Conservation (phyloP, 2,797 vertebrate genomes). For the Halcyon badia region DNA sequence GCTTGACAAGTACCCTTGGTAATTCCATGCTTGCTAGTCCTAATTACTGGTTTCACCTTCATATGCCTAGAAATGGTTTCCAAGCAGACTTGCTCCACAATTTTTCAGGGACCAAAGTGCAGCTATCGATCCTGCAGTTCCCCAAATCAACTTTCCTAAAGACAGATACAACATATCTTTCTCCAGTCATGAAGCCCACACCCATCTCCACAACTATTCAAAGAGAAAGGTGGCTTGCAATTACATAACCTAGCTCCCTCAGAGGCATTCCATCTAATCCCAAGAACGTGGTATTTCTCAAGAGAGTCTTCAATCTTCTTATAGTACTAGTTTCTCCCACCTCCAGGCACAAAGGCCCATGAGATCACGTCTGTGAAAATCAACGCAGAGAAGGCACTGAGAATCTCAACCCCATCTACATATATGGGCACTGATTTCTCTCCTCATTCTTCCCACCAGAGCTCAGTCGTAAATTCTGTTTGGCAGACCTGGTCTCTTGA, state of each 20-base stretch:
- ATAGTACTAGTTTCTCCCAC: not conserved
- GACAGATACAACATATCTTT: not conserved
- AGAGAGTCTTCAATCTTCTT: not conserved
- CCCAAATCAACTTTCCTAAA: not conserved
- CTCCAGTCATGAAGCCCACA: not conserved
- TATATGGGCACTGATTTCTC: not conserved
- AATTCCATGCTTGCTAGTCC: not conserved
- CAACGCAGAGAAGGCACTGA: not conserved
- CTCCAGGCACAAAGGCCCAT: not conserved
- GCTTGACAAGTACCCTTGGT: not conserved
- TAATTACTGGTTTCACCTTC: not conserved
- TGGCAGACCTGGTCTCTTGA: not conserved
- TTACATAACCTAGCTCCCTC: not conserved
- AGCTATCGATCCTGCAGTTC: not conserved
- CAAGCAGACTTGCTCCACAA: not conserved
- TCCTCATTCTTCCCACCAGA: not conserved
- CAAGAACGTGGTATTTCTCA: not conserved
- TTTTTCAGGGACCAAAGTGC: not conserved
- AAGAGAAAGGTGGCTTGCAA: not conserved
- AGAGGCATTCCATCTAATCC: not conserved
- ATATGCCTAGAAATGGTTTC: not conserved
- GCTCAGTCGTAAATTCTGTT: not conserved
- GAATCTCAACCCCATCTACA: not conserved
- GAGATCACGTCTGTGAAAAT: not conserved
- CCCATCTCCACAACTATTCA: not conserved